phyloP scores from a whole-genome alignment of 2,113 vertebrate species.

The Oenanthe oenanthe region DNA sequence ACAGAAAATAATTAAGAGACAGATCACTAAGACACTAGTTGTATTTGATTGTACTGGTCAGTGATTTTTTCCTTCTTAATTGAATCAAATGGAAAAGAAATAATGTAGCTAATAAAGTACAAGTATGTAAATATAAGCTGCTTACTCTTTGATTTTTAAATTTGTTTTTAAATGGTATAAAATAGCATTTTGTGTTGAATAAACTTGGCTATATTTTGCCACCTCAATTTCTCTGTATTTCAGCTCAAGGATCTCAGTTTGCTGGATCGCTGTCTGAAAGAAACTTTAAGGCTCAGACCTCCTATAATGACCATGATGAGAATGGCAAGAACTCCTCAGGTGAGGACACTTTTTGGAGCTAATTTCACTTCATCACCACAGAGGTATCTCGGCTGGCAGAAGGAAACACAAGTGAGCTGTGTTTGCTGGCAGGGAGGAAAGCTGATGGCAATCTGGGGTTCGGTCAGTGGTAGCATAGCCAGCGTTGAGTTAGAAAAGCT shows the following conservation, averaged over 20 bases:
- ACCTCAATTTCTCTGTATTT: neutral
- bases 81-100: neutral
- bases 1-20: neutral
- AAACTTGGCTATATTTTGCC: neutral
- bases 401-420: neutral
- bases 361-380: neutral
- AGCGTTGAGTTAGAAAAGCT: neutral
- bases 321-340: constrained; percentile 91
- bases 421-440: neutral
- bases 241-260: constrained; percentile 92
- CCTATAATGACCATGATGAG: constrained; percentile 99
- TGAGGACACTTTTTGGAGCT: constrained; percentile 13
- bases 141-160: neutral
- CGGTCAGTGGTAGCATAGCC: fast-evolving
- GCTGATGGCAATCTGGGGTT: neutral
- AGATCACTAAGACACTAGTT: neutral
- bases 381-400: fast-evolving
- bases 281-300: constrained; percentile 92
- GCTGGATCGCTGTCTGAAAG: constrained; percentile 93
- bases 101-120: neutral
- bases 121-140: neutral
- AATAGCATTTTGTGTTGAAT: neutral
- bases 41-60: neutral
- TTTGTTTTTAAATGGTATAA: neutral
- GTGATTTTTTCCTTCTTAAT: neutral